Evolutionary conservation across 2,888 invertebrate species (phyloP).

Genomic region (Dasysyrphus albostriatus): DNA sequence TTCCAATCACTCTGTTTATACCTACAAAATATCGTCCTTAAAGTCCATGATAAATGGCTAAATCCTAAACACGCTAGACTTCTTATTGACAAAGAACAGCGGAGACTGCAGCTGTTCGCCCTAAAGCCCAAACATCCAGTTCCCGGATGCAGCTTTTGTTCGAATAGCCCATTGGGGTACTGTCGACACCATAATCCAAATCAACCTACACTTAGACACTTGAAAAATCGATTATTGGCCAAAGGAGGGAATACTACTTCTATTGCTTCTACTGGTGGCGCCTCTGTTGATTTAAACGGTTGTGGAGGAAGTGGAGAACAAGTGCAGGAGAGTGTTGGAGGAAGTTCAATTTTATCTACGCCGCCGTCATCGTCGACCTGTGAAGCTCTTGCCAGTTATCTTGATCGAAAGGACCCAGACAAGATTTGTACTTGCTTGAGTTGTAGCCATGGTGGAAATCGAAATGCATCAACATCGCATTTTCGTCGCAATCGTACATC

Average conservation of each 20-base stretch:
- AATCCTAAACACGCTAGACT: constrained; percentile 82
- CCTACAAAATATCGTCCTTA: constrained; percentile 82
- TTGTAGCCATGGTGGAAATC: constrained; percentile 42
- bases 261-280: constrained; percentile 11
- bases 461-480: constrained; percentile 39
- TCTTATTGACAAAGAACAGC: constrained; percentile 78
- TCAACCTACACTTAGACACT: constrained; percentile 77
- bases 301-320: constrained; percentile 17
- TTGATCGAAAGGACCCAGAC: constrained; percentile 43
- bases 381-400: constrained; percentile 26
- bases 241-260: constrained; percentile 20
- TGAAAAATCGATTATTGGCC: constrained; percentile 79
- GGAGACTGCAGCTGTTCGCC: constrained; percentile 62
- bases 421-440: constrained; percentile 66
- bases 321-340: constrained; percentile 31
- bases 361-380: constrained; percentile 19
- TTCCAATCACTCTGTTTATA: constrained; percentile 83
- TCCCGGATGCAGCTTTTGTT: constrained; percentile 81
- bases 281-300: background rate
- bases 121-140: constrained; percentile 66
- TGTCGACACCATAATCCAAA: constrained; percentile 80
- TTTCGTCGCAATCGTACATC: constrained; percentile 60
- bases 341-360: constrained; percentile 40
- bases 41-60: constrained; percentile 83
- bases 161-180: constrained; percentile 82